Conservation (phyloP, 1,140 invertebrate species). For the Calephelis virginiensis region DNA sequence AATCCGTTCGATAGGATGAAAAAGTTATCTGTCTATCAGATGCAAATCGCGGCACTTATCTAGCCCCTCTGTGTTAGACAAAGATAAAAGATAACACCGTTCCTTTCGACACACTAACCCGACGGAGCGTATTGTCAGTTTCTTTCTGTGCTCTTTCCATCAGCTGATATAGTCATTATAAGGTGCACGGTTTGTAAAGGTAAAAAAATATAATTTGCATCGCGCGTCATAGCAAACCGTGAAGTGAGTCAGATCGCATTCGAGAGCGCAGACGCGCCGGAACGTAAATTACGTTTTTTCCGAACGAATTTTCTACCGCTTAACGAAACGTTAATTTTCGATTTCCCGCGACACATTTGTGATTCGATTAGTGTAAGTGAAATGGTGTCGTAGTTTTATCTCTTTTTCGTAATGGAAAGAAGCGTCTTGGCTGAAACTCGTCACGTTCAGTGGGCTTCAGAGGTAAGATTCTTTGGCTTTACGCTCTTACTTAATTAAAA, state of each 20-base stretch:
- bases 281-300: slow-evolving; percentile 50
- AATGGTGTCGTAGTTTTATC: slow-evolving; percentile 56
- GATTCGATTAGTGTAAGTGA: slow-evolving; percentile 45
- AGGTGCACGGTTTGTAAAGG: slow-evolving; percentile 37
- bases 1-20: slow-evolving; percentile 49
- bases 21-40: slow-evolving; percentile 70
- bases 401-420: slow-evolving; percentile 71
- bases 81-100: slow-evolving; percentile 39
- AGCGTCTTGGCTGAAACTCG: slow-evolving; percentile 58
- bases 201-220: slow-evolving; percentile 25
- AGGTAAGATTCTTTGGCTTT: slow-evolving; percentile 50
- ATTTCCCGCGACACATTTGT: slow-evolving; percentile 31
- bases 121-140: slow-evolving; percentile 55
- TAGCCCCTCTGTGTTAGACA: slow-evolving; percentile 52
- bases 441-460: slow-evolving; percentile 67
- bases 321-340: slow-evolving; percentile 50
- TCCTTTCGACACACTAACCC: slow-evolving; percentile 60
- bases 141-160: slow-evolving; percentile 51
- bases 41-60: slow-evolving; percentile 68
- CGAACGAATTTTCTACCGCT: slow-evolving; percentile 48
- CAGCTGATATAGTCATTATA: slow-evolving; percentile 59
- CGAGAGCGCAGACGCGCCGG: slow-evolving; percentile 46
- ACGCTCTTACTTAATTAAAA: background rate
- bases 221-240: slow-evolving; percentile 12
- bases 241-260: slow-evolving; percentile 11